Evolutionary conservation across 2,888 invertebrate genomes (phyloP).

Genomic region (Orthonevra nobilis): DNA sequence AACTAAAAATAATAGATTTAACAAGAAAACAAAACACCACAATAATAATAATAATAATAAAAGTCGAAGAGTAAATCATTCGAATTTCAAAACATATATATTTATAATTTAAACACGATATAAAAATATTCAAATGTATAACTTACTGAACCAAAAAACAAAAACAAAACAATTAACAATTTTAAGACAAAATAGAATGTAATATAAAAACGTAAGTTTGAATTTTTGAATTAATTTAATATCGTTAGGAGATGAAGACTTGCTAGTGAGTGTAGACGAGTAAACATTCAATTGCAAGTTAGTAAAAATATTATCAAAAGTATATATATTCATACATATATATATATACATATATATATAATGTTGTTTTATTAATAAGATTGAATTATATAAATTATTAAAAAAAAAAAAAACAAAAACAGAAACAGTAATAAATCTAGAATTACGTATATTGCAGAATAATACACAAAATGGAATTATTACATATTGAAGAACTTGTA

Average conservation of each 20-base stretch:
- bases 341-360: slow-evolving; percentile 34
- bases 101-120: neutral
- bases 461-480: slow-evolving; percentile 61
- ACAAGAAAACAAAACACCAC: slow-evolving; percentile 19
- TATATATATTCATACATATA: slow-evolving; percentile 44
- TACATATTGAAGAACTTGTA: slow-evolving; percentile 41
- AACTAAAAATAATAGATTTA: slow-evolving; percentile 5
- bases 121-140: slow-evolving; percentile 13
- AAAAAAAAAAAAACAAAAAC: slow-evolving; percentile 23
- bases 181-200: slow-evolving; percentile 74
- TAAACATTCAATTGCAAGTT: slow-evolving; percentile 49
- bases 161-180: slow-evolving; percentile 4
- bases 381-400: slow-evolving; percentile 64
- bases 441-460: slow-evolving; percentile 52
- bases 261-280: slow-evolving; percentile 31
- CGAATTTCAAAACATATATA: neutral
- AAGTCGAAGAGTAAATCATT: slow-evolving; percentile 15
- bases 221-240: slow-evolving; percentile 71
- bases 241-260: slow-evolving; percentile 45
- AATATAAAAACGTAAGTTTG: slow-evolving; percentile 71
- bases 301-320: slow-evolving; percentile 60
- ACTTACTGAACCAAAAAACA: slow-evolving; percentile 57
- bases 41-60: slow-evolving; percentile 1
- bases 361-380: slow-evolving; percentile 60
- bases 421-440: slow-evolving; percentile 39